Percentiles rank a stretch among this genome's conserved stretches.
These are phyloP conservation scores for Hirundo rustica DNA, from an alignment of 2,797 vertebrate species.

Conservation along the genomic window DNA sequence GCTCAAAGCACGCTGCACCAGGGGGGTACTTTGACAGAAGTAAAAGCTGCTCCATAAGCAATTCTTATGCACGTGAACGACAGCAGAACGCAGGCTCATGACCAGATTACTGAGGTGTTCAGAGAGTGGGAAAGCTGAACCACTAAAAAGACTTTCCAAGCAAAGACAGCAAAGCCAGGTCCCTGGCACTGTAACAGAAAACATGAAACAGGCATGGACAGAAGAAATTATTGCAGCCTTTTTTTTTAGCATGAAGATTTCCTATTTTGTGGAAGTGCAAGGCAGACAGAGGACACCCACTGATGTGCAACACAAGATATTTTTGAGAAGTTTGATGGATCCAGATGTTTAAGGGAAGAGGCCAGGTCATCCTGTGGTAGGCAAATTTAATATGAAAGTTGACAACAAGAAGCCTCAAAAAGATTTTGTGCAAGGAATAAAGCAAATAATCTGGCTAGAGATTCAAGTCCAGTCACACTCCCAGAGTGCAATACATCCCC, in stretches of 20 bases:
- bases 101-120: background rate
- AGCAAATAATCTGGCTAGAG: background rate
- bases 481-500: background rate
- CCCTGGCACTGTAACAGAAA: background rate
- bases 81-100: background rate
- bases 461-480: background rate
- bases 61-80: background rate
- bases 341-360: background rate
- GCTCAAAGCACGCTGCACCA: background rate
- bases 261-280: background rate
- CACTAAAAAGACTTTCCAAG: background rate
- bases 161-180: background rate
- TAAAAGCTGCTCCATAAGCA: background rate
- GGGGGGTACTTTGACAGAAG: background rate
- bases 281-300: background rate
- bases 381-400: background rate
- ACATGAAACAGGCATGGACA: background rate
- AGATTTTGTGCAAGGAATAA: background rate
- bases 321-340: background rate
- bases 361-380: background rate
- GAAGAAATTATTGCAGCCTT: background rate
- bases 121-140: background rate
- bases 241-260: background rate
- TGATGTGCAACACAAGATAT: background rate
- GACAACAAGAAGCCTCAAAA: background rate